Conservation (phyloP, 2,888 invertebrate genomes). For the Drosophila affinis region DNA sequence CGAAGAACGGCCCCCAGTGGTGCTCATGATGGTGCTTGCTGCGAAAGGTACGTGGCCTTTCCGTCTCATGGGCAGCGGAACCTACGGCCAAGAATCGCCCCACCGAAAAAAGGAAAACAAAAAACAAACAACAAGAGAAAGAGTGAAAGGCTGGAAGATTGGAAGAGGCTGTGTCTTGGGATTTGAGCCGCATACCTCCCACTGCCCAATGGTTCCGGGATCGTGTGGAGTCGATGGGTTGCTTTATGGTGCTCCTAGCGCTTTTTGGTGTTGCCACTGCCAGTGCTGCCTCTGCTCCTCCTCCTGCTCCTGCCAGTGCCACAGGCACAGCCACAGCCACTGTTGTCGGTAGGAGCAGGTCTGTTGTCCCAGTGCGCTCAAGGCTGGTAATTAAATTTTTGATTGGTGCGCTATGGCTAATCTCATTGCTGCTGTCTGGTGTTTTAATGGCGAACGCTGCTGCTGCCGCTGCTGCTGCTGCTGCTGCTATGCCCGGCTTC, state of each 20-base stretch:
- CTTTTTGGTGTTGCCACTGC: conserved; percentile 55
- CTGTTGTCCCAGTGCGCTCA: conserved; percentile 18
- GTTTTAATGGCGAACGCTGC: conserved; percentile 6
- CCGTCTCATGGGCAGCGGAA: conserved; percentile 53
- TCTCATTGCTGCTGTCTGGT: conserved; percentile 24
- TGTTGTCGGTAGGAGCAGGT: conserved; percentile 34
- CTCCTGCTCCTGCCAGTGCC: conserved; percentile 14
- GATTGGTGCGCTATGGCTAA: conserved; percentile 48
- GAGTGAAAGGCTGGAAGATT: background rate
- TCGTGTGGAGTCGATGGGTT: conserved; percentile 69
- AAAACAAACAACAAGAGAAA: background rate
- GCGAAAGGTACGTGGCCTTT: conserved; percentile 77
- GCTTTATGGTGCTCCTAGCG: conserved; percentile 60
- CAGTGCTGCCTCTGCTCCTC: conserved; percentile 22
- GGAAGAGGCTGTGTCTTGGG: background rate
- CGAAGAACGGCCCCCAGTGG: conserved; percentile 90
- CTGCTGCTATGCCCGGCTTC: conserved; percentile 29
- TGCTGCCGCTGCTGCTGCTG: background rate
- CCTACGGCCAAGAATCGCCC: conserved; percentile 8
- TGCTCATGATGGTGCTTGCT: conserved; percentile 88
- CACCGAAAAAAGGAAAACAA: background rate
- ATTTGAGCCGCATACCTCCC: conserved; percentile 16
- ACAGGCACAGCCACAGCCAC: conserved; percentile 10
- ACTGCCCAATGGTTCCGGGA: conserved; percentile 72
- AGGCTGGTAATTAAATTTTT: conserved; percentile 33